A percentile compares a stretch with the other conserved stretches of the same genome.
These are phyloP conservation scores for Tokudaia muenninki DNA, from an alignment of 2,797 vertebrate species.

Conservation along the genomic window DNA sequence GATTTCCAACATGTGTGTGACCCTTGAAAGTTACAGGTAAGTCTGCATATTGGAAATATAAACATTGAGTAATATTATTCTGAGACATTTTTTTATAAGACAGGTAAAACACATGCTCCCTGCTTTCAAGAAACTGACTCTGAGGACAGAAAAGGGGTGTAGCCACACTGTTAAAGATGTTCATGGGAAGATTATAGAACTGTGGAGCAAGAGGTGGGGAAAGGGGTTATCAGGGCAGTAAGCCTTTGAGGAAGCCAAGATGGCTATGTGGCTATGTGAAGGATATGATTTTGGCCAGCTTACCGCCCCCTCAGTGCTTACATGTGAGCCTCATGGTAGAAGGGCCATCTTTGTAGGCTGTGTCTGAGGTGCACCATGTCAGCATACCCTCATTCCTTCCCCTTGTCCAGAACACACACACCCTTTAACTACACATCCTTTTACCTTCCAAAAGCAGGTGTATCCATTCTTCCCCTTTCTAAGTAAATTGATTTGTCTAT, in stretches of 20 bases:
- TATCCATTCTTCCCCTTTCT: background rate
- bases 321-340: background rate
- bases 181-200: background rate
- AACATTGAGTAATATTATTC: background rate
- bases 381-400: background rate
- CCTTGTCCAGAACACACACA: background rate
- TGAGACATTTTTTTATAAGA: background rate
- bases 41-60: slow-evolving; percentile 18
- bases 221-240: background rate
- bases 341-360: background rate
- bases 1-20: background rate
- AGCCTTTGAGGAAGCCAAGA: background rate
- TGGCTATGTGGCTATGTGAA: background rate
- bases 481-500: background rate
- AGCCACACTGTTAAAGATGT: background rate
- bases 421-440: background rate
- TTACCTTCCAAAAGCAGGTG: background rate
- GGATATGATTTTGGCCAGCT: background rate
- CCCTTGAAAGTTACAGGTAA: background rate
- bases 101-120: background rate
- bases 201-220: background rate
- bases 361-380: background rate
- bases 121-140: background rate
- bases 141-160: background rate
- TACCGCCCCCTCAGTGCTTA: background rate